Percentiles rank a stretch among this genome's conserved stretches.
phyloP scores from a whole-genome alignment of 2,113 vertebrate genomes.

The Balaeniceps rex region DNA sequence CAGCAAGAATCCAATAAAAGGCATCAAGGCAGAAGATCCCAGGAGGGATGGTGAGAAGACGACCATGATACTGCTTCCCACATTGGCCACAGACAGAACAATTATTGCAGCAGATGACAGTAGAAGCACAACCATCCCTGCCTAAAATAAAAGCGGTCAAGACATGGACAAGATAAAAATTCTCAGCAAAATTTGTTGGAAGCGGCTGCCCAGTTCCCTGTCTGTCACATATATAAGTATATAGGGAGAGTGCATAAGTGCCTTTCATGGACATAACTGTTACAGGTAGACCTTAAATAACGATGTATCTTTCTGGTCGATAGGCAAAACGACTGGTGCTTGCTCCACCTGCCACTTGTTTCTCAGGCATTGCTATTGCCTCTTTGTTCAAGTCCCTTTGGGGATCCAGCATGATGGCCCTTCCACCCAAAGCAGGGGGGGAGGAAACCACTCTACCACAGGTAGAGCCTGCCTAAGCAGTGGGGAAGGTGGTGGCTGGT shows the following conservation, averaged over 20 bases:
- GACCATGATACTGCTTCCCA: slow-evolving; percentile 61
- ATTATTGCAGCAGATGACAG: slow-evolving; percentile 48
- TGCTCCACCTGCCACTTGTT: background rate
- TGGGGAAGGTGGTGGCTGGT: background rate
- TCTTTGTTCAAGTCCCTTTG: background rate
- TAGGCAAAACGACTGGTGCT: background rate
- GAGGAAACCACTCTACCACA: background rate
- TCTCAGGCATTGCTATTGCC: background rate
- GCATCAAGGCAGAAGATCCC: slow-evolving; percentile 77
- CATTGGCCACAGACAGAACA: slow-evolving; percentile 40
- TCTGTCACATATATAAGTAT: background rate
- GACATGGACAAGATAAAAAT: background rate
- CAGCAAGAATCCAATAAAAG: slow-evolving; percentile 76
- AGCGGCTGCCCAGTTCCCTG: background rate
- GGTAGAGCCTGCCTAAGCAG: background rate
- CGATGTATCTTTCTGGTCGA: background rate
- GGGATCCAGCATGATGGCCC: background rate
- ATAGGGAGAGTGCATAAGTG: background rate
- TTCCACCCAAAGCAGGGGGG: background rate
- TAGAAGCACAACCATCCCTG: slow-evolving; percentile 66
- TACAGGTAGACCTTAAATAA: background rate
- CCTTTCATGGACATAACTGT: background rate
- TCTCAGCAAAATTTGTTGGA: background rate
- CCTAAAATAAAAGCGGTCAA: slow-evolving; percentile 49
- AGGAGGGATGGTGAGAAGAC: slow-evolving; percentile 74